Conservation (phyloP, 2,797 vertebrate species). For the Prunella strophiata region DNA sequence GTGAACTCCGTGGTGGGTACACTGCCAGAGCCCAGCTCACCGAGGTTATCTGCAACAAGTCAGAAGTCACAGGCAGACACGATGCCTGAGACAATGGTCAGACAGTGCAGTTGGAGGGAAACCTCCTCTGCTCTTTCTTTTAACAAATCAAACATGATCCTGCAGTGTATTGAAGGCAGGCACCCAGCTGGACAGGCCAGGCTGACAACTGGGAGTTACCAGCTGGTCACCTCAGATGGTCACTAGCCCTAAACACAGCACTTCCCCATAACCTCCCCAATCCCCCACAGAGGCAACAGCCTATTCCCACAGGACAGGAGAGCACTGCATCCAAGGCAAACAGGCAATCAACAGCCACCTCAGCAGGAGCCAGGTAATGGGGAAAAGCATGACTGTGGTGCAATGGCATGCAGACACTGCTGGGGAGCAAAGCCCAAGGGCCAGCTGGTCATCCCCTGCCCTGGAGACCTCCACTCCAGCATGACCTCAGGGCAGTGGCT, state of each 20-base stretch:
- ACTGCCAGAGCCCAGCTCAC: neutral
- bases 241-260: neutral
- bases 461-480: neutral
- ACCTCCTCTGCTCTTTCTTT: neutral
- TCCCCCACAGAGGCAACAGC: neutral
- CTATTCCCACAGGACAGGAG: neutral
- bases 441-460: neutral
- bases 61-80: neutral
- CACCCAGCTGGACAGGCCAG: neutral
- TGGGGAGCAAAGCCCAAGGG: neutral
- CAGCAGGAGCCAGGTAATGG: neutral
- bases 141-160: neutral
- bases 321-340: neutral
- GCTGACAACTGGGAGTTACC: neutral
- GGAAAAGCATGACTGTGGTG: neutral
- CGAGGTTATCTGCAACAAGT: neutral
- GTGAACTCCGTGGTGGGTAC: fast-evolving
- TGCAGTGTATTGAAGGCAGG: neutral
- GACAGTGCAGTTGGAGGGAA: neutral
- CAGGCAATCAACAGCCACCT: fast-evolving
- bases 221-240: neutral
- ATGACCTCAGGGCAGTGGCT: neutral
- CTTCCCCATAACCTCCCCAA: neutral
- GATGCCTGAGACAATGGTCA: neutral
- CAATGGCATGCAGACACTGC: fast-evolving